Evolutionary conservation across 2,113 vertebrate species (phyloP), one percentile per base, ranked within the genome.

Genomic region (Tricholaema leucomelas): DNA sequence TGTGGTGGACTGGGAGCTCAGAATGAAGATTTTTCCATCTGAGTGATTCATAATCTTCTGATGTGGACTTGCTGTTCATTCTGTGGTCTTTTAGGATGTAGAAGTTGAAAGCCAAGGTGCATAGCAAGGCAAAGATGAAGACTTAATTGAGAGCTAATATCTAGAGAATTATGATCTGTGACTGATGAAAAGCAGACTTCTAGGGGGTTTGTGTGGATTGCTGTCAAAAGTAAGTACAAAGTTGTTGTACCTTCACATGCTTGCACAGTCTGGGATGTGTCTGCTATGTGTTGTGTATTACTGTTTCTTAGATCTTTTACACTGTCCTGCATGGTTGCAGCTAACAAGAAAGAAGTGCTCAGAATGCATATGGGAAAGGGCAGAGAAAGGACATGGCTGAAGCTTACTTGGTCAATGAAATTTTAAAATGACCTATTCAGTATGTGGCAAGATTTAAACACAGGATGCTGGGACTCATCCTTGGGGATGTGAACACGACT

Each of bases 201-300:
- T 48, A 71, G 28, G 40, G 40, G 16, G 66, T 90, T 94, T 95
- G 46, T 77, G 65, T 50, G 46, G 67, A 63, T 28, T 91, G 64
- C 72, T 91, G 69, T 90, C 79, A 85, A 85, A 94, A 87, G 58
- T 24, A 85, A 89, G 72, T 72, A 80, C 33, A 55, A 63, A 56
- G 25, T 31, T 77, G 52, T 83, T 77, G 56, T 83, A 70, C 13
- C 15, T 38, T 83, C 33, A 42, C 40, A 55, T 60, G 33, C 48
- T 88, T 78, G 91, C 35, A 60, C 0, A 9, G 42, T 21, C 19
- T 59, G 77, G 65, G 52, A 88, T 78, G 48, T 65, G 52, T 63
- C 40, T 75, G 84, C 58, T 88, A 31, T 28, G 36, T 10, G 10
- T 44, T 88, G 86, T 84, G 75, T 78, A 75, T 81, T 81, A 74